phyloP scores from a whole-genome alignment of 2,888 invertebrate species.

The Stenchaetothrips biformis region DNA sequence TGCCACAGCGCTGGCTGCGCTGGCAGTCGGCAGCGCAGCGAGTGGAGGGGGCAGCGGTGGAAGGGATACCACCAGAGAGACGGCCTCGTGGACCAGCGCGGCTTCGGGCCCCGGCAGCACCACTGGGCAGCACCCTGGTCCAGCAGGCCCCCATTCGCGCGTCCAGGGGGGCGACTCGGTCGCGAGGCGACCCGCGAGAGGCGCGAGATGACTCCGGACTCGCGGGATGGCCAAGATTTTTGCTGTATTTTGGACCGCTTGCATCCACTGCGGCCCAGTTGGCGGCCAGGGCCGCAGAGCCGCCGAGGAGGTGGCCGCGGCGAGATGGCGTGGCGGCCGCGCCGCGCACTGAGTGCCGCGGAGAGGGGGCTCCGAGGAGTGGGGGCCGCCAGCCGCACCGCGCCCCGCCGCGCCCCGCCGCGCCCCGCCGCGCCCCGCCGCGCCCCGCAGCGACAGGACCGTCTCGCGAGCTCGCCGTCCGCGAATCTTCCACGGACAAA shows the following conservation, averaged over 20 bases:
- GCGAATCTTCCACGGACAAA: too few relatives aligned
- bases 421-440: not conserved
- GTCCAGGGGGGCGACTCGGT: not conserved
- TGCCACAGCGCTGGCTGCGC: too few relatives aligned
- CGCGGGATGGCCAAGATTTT: not conserved
- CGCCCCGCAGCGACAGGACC: not conserved
- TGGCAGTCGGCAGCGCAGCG: too few relatives aligned
- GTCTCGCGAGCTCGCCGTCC: not conserved
- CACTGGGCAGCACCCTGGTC: too few relatives aligned
- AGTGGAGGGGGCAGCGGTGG: too few relatives aligned
- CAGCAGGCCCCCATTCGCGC: not conserved
- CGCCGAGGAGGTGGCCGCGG: not conserved
- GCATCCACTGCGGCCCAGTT: constrained; percentile 24
- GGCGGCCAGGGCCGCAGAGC: not conserved
- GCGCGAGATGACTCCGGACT: constrained; percentile 8
- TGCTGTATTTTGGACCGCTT: not conserved
- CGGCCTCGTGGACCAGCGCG: too few relatives aligned
- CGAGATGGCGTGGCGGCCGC: not conserved
- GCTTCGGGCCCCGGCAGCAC: too few relatives aligned
- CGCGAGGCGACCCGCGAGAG: not conserved
- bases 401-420: not conserved
- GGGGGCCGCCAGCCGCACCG: not conserved
- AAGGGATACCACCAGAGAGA: too few relatives aligned
- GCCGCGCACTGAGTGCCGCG: too few relatives aligned
- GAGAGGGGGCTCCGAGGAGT: not conserved